These are phyloP conservation scores for Hoplostethus atlanticus DNA, from an alignment of 2,797 vertebrate genomes.

Conservation along the genomic window DNA sequence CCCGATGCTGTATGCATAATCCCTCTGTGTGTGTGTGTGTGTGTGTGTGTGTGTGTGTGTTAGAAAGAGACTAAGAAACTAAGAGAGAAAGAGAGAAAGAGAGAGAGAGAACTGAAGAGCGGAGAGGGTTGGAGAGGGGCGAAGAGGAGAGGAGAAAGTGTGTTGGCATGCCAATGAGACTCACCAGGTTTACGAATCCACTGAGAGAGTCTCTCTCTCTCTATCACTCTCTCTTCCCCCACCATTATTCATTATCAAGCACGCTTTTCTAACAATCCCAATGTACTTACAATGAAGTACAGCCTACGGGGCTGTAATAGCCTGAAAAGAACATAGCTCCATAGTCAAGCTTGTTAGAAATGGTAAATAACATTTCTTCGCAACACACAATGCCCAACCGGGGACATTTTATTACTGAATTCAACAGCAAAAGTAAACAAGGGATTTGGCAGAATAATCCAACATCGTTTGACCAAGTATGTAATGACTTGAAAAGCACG, in stretches of 20 bases:
- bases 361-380: conserved; percentile 71
- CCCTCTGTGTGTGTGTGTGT: conserved; percentile 9
- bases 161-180: conserved; percentile 74
- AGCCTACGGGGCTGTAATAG: conserved; percentile 50
- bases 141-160: conserved; percentile 46
- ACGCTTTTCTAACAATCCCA: conserved; percentile 45
- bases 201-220: conserved; percentile 11
- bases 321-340: conserved; percentile 64
- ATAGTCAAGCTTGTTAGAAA: conserved; percentile 71
- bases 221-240: conserved; percentile 14
- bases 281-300: conserved; percentile 50
- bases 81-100: conserved; percentile 6
- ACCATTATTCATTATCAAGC: conserved; percentile 46
- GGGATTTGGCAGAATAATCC: conserved; percentile 65
- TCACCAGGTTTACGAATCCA: conserved; percentile 53
- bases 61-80: conserved; percentile 6
- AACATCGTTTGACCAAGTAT: conserved; percentile 56
- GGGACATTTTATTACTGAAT: conserved; percentile 64
- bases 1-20: conserved; percentile 53
- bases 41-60: conserved; percentile 9
- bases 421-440: conserved; percentile 65
- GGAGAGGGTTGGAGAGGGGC: conserved; percentile 27
- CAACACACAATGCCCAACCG: conserved; percentile 50
- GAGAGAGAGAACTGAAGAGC: conserved; percentile 19
- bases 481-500: conserved; percentile 59